Base-by-base conservation (phyloP, 1,140 invertebrate species). In the Cardiocondyla obscurior region DNA sequence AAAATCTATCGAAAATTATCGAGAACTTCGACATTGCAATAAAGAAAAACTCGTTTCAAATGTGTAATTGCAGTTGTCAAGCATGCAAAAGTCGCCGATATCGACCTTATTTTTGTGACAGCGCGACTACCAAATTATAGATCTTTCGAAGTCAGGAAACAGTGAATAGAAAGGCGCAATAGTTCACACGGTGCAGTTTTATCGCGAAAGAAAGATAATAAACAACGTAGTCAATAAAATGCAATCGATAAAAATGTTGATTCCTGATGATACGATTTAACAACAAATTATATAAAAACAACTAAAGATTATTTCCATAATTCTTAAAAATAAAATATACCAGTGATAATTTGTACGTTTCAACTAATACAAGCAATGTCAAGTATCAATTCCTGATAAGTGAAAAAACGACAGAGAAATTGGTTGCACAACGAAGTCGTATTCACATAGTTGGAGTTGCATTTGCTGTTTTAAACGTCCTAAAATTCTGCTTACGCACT, bases 41-140 rank as follows among this genome's bases (percentile, higher is more conserved):
- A 7, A 14, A 30, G 46, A 53, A 77, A 77, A 77, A 28, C 44
- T 53, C 46, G 46, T 67, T 64, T 53, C 33, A 6, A 4, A 53
- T n/a, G n/a, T n/a, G n/a, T 67, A 77, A 77, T 77, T 77, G 10
- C 30, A 5, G 30, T 65, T 65, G 44, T 77, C 33, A 22, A 12
- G 28, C 39, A 62, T 19, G 57, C 39, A 49, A 62, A 76, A 62
- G 55, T 62, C 28, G 62, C 46, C 39, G 25, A 60, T 72, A 39
- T 10, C 36, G 53, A 60, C 25, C 36, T 10, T 58, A 3, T 76
- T 76, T 76, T 62, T 28, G 28, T 62, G 72, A 67, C 44, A 77
- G 44, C 30, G 16, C 60, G 4, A 77, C 53, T 77, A 49, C 6
- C 60, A 53, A 67, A 77, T 77, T 67, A 67, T 77, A 77, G 74